phyloP scores from a whole-genome alignment of 2,888 invertebrate species.

The Dioctria linearis region DNA sequence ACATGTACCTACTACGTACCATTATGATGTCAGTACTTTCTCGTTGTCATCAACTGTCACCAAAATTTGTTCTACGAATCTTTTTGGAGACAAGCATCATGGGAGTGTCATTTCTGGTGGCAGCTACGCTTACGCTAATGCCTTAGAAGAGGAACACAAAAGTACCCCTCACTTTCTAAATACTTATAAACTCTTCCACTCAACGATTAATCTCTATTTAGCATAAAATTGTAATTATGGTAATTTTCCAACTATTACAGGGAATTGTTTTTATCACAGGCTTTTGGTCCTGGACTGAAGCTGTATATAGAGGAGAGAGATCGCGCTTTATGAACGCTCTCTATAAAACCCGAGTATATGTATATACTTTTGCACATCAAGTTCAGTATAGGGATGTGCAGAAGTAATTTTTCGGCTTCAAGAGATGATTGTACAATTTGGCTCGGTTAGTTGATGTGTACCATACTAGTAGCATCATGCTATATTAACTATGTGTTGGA shows the following conservation, averaged over 20 bases:
- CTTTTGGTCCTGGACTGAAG: not conserved
- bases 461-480: conserved; percentile 8
- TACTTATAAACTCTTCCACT: conserved; percentile 54
- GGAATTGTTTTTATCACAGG: conserved; percentile 56
- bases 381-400: not conserved
- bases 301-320: conserved; percentile 5
- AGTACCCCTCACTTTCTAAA: not conserved
- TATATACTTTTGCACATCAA: too few relatives aligned
- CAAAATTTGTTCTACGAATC: conserved; percentile 35
- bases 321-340: conserved; percentile 34
- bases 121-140: not conserved
- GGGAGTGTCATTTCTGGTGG: not conserved
- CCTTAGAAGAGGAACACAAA: not conserved
- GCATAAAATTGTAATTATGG: conserved; percentile 57
- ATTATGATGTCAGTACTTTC: conserved; percentile 32
- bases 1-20: conserved; percentile 13
- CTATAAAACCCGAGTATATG: not conserved
- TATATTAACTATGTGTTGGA: conserved; percentile 29
- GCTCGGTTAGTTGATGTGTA: too few relatives aligned
- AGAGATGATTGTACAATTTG: conserved; percentile 1
- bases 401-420: not conserved
- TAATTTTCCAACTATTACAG: conserved; percentile 56
- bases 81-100: conserved; percentile 2
- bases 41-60: conserved; percentile 54
- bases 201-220: conserved; percentile 56